Base-by-base conservation (phyloP, 2,113 vertebrate species). In the Anser cygnoides region DNA sequence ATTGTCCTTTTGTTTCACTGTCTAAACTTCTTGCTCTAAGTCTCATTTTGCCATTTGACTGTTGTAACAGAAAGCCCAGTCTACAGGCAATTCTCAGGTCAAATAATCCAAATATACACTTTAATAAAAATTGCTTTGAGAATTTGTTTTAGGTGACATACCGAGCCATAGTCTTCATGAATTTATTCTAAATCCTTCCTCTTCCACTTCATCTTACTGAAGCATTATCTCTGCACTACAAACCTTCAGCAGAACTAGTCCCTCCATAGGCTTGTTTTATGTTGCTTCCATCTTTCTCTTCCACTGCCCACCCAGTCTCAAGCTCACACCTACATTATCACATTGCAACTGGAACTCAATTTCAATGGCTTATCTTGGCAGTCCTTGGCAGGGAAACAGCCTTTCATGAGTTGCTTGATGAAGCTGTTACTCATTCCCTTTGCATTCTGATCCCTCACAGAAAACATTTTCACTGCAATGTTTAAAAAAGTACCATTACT, bases 391-490 rank as follows among this genome's bases (percentile, higher is more conserved):
- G 33, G 54, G 74, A 84, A 84, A 13, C 29, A 0, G 1, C 29
- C 71, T 61, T 92, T 41, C 83, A n/a, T 17, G 68, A 68, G 85
- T 33, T 86, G 46, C 39, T 54, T 58, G 54, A 93, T 46, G 87
- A 85, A 92, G 84, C 75, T 79, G 66, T 89, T 89, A 95, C 86
- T 95, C 93, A 92, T 84, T 92, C 87, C 46, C 22, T 66, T 68
- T 55, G 37, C 76, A 50, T 90, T 58, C 58, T 68, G 39, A 81
- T 72, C 33, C 29, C 58, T 54, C 77, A 76, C 31, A 81, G 33
- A 78, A 94, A 93, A 74, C 29, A 88, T 18, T 92, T 89, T 3
- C 35, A 68, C 18, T 76, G 57, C 31, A 58, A 2, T 44, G n/a
- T 39, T 87, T 75, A 0, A 6, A 67, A 58, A 62, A 11, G 8